phyloP scores from a whole-genome alignment of 2,888 invertebrate genomes.

The Leucophora obtusa region DNA sequence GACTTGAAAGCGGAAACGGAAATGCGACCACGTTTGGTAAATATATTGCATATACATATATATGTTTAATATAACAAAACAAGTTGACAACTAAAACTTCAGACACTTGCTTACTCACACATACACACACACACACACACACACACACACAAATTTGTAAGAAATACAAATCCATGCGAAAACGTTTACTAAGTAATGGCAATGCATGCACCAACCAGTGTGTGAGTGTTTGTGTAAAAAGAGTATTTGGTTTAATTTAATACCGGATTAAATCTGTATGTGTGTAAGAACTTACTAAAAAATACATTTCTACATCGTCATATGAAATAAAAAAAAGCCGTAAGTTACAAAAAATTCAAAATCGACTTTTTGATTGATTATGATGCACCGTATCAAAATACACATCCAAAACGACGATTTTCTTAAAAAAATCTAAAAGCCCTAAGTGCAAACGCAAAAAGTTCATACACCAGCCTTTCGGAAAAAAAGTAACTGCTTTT shows the following conservation, averaged over 20 bases:
- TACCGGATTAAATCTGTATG: conserved; percentile 9
- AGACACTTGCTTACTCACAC: neutral
- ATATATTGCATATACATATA: neutral
- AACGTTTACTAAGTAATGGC: neutral
- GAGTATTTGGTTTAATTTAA: neutral
- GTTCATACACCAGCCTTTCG: too few species aligned
- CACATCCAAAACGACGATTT: too few species aligned
- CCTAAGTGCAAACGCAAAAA: too few species aligned
- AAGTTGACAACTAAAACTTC: neutral
- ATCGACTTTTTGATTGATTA: too few species aligned
- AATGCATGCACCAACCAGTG: conserved; percentile 11
- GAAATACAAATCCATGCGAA: neutral
- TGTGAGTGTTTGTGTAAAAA: neutral
- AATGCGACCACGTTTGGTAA: conserved; percentile 42
- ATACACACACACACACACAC: neutral
- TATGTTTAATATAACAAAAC: too few species aligned
- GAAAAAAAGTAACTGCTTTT: too few species aligned
- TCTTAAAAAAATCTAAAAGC: too few species aligned
- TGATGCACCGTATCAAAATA: too few species aligned
- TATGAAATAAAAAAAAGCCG: too few species aligned
- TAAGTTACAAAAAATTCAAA: too few species aligned
- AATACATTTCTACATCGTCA: neutral
- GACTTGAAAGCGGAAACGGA: conserved; percentile 58
- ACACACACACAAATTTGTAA: neutral
- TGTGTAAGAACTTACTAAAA: neutral